Base-by-base conservation (phyloP, 2,888 invertebrate genomes). In the Torymus texanus region DNA sequence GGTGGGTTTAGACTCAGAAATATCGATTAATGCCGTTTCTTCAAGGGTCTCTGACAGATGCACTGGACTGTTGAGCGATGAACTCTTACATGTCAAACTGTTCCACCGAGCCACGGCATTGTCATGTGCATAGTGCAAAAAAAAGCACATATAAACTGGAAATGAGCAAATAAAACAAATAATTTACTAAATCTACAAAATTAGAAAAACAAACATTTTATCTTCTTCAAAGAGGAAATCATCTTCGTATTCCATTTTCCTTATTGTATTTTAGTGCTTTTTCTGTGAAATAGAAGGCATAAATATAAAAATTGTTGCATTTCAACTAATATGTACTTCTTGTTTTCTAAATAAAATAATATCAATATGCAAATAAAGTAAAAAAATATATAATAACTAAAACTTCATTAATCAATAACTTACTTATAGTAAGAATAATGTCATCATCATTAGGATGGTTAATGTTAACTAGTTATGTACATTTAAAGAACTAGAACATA, bases 211-310 rank as follows among this genome's bases (percentile, higher is more conserved):
- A 84, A 89, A 90, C 90, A 90, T 90, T 87, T 90, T 90, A 82
- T 90, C 90, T 79, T 90, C 90, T 78, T 90, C 90, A 78, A 89
- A 90, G 84, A 89, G 90, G 83, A 90, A 90, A 80, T 90, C 90
- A 70, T 90, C 90, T 68, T 90, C 90, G 81, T 87, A 89, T 68
- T 90, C 90, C 89, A 90, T 75, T 79, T 84, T 80, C 24, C 12
- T 16, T 65, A 12, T 12, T 58, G 51, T 74, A n/a, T 70, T 14
- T 68, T n/a, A 67, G 41, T n/a, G 5, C 41, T 56, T 68, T 12
- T 51, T 62, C 68, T 75, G 63, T 50, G 29, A 63, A 68, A 70
- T 56, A 41, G 53, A 58, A 68, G 41, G 41, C 41, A 41, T 41
- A 41, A 41, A 41, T 41, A 41, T 41, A 41, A 41, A 41, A 41